Evolutionary conservation across 2,888 invertebrate genomes (phyloP).

Genomic region (Acronicta leporina): DNA sequence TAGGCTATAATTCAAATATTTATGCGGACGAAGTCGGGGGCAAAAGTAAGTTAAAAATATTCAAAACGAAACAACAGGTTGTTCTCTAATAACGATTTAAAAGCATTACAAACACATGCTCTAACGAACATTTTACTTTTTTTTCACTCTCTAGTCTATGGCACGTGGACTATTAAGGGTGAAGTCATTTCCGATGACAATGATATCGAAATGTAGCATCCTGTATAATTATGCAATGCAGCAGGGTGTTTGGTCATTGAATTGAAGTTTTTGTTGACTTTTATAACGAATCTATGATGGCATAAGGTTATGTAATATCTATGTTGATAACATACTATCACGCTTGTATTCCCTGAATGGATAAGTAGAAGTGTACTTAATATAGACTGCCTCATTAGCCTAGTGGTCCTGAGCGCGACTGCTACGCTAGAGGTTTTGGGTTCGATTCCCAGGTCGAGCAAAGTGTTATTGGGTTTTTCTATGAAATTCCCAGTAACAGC

Average conservation of each 20-base stretch:
- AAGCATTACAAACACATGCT: conserved; percentile 49
- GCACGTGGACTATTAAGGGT: conserved; percentile 79
- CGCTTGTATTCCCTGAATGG: no score
- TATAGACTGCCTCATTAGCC: no score
- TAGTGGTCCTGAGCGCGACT: no score
- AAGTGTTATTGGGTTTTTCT: no score
- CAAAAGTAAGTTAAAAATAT: not conserved
- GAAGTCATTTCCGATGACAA: conserved; percentile 84
- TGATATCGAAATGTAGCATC: conserved; percentile 72
- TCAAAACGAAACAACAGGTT: conserved; percentile 25
- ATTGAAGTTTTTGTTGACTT: conserved; percentile 13
- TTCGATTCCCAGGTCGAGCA: no score
- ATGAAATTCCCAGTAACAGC: no score
- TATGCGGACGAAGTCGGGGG: no score
- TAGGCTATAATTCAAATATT: no score
- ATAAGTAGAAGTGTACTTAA: no score
- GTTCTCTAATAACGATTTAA: conserved; percentile 21
- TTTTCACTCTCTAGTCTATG: conserved; percentile 65
- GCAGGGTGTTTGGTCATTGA: conserved; percentile 27
- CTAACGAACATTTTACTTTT: conserved; percentile 57
- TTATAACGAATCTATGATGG: not conserved
- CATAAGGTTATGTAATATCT: not conserved
- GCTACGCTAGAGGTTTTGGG: no score
- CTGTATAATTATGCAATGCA: conserved; percentile 60
- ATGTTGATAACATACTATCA: no score